Base-by-base conservation (phyloP, 2,888 invertebrate genomes). In the Sceliomorpha sp. region DNA sequence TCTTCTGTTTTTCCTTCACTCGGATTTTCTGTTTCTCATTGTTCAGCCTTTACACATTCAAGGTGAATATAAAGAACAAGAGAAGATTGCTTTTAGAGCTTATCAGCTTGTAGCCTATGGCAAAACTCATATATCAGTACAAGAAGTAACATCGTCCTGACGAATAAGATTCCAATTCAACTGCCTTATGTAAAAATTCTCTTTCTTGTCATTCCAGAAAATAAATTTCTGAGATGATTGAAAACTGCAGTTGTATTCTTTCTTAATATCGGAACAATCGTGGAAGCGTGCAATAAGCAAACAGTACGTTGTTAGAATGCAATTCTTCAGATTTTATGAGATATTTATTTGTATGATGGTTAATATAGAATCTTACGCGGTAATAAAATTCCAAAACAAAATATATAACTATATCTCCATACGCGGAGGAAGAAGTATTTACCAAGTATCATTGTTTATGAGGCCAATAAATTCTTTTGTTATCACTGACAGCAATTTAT, bases 401-500 rank as follows among this genome's bases (percentile, higher is more conserved):
- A n/a, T n/a, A n/a, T n/a, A n/a, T n/a, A n/a, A n/a, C 17, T 20
- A 14, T 37, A 37, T 37, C 2, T 37, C 20, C 15, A 9, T 26
- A 24, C 4, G 6, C 8, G 24, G 24, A 40, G 9, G 37, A 37
- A 20, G 9, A 15, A 9, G 20, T 5, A 1, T 9, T 37, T 9
- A 20, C n/a, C 4, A 15, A 9, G 37, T 37, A 15, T 37, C 20
- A 40, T 40, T 40, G 20, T 24, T 12, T 12, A 40, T 9, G 10
- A 24, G 40, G 3, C 1, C 8, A 40, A 37, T 37, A 37, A 37
- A 37, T 20, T 37, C 37, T 37, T 37, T 37, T 37, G 37, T 37
- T 37, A 37, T 37, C 37, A 37, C 37, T 37, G 37, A 37, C 37
- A 37, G 37, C 13, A 37, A 15, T 37, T 20, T 37, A 20, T 37